Conservation (phyloP, 2,888 invertebrate species). For the Pachycephus smyrnensis region DNA sequence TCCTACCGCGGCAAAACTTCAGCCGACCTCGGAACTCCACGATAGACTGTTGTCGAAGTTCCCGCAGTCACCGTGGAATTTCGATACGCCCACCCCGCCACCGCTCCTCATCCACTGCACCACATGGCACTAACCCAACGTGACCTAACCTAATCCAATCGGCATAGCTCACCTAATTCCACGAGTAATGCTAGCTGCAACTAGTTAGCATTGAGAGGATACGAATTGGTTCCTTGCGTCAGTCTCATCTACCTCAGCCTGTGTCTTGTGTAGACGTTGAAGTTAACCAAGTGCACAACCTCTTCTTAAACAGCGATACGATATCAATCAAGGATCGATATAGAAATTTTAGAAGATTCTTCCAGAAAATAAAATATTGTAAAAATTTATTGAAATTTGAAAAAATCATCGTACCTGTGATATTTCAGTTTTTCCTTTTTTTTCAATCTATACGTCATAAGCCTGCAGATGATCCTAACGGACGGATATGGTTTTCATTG, state of each 20-base stretch:
- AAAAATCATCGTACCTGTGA: too few relatives aligned
- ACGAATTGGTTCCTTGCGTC: neutral
- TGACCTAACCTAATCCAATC: neutral
- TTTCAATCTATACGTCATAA: too few relatives aligned
- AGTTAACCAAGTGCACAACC: neutral
- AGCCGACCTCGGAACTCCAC: neutral
- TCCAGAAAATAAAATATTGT: too few relatives aligned
- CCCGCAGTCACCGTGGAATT: neutral
- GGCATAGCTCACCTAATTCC: neutral
- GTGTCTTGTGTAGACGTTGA: neutral
- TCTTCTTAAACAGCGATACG: neutral
- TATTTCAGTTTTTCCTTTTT: too few relatives aligned
- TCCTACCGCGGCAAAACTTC: neutral
- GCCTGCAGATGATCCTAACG: too few relatives aligned
- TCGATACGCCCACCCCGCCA: neutral
- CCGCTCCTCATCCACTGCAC: neutral
- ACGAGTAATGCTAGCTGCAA: neutral
- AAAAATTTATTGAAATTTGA: too few relatives aligned
- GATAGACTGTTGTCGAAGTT: neutral
- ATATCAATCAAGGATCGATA: neutral
- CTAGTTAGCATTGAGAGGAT: neutral
- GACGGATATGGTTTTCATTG: neutral
- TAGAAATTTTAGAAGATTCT: neutral
- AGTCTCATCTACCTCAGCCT: neutral
- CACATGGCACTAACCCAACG: neutral